These are phyloP conservation scores for Ormyrus thymus DNA, from an alignment of 2,888 invertebrate genomes.

Conservation along the genomic window DNA sequence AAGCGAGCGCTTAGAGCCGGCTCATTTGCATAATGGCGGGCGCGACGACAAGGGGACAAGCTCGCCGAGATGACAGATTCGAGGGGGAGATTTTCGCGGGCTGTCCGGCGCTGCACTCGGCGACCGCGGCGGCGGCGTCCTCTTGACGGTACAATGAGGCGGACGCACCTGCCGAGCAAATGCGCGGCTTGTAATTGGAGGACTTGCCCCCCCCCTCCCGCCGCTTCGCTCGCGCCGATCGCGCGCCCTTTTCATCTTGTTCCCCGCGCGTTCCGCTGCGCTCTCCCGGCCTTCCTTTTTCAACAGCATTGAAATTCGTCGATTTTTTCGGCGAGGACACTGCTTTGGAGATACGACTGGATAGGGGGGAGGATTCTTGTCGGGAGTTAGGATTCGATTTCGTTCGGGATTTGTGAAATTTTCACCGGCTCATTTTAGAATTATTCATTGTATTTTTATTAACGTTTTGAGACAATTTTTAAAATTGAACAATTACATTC, in stretches of 20 bases:
- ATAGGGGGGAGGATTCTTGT: too few species aligned
- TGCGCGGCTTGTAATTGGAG: background rate
- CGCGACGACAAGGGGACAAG: too few species aligned
- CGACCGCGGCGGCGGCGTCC: background rate
- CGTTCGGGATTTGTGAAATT: too few species aligned
- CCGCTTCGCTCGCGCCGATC: background rate
- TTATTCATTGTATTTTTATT: too few species aligned
- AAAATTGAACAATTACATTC: too few species aligned
- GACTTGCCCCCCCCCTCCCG: too few species aligned
- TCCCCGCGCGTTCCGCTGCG: background rate
- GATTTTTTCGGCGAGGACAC: background rate
- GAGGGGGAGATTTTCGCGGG: background rate
- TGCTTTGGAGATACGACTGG: too few species aligned
- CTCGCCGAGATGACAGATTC: too few species aligned
- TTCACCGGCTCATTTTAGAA: too few species aligned
- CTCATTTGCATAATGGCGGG: background rate
- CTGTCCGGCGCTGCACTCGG: background rate
- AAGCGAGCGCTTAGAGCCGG: background rate
- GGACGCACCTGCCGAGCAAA: slow-evolving; percentile 7
- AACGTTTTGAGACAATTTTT: too few species aligned
- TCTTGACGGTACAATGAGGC: slow-evolving; percentile 6
- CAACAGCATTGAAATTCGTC: background rate
- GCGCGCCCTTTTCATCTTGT: background rate
- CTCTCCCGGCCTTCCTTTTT: background rate
- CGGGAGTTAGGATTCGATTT: too few species aligned